Base-by-base conservation (phyloP, 1,140 invertebrate genomes). In the Listronotus bonariensis region DNA sequence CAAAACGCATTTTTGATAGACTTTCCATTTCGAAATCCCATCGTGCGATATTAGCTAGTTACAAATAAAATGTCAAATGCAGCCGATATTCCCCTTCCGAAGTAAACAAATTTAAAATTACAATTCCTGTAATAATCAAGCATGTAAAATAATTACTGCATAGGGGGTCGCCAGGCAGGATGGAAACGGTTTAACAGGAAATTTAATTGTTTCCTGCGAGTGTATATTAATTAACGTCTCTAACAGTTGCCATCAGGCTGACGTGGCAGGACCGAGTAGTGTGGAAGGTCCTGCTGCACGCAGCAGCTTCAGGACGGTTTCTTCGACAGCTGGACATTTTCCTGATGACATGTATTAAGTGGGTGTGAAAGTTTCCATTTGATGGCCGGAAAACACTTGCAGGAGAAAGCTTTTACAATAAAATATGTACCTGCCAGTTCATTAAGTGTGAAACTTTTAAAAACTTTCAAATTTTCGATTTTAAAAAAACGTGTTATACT, bases 171-270 rank as follows among this genome's bases (percentile, higher is more conserved):
- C 20, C 57, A 58, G 55, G 11, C 49, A 62, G 43, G 52, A 68
- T 68, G 68, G 62, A 72, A 69, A 67, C 62, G 58, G 70, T 74
- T 72, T 69, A 68, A 61, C 70, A 70, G 70, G 71, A 76, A 75
- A 75, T 73, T 70, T 72, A 75, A 75, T 75, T 75, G 73, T 75
- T 76, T 72, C 75, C 72, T 76, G 67, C 61, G 71, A 73, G 74
- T 76, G 76, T 77, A 77, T 78, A 78, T 77, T 78, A 78, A 78
- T 78, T 77, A 78, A 78, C 72, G 76, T 78, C 76, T 77, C 69
- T 62, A 76, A 72, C 76, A 78, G 75, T 72, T 72, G 71, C 69
- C 69, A 73, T 74, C 75, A 77, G 73, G 71, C 41, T 55, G 49
- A 62, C 60, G 26, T 75, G 69, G 70, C 74, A 75, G 68, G 67